Evolutionary conservation across 1,140 invertebrate genomes (phyloP), one percentile per base, ranked within the genome.

Genomic region (Philaenus spumarius): DNA sequence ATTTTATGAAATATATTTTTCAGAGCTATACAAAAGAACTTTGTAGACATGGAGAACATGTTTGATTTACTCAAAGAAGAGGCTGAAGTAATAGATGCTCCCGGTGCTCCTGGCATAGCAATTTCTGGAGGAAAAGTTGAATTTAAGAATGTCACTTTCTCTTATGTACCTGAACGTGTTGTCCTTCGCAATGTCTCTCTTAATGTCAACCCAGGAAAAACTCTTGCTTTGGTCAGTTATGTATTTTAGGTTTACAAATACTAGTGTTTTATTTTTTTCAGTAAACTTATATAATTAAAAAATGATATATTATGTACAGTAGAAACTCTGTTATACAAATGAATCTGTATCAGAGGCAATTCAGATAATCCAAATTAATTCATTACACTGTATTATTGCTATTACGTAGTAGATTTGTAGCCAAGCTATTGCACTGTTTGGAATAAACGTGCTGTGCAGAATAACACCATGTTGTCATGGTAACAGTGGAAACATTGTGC

Each of bases 41-140:
- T 99, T 69, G 85, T 98, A 22, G 96, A 98, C 66, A 98, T 98
- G 96, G 96, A 98, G 77, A 98, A 98, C 71, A 98, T 99, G 95
- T 95, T 98, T 75, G 94, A 97, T 55, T 71, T 99, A 46, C 75
- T 99, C 48, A 81, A 85, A 48, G 89, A 95, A 71, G 80, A 89
- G 22, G 80, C 88, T 61, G 95, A 98, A 77, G 81, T 97, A 47
- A 77, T 84, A 14, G 93, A 98, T 77, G 80, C 82, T 1, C 82
- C 85, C 1, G 83, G 85, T 55, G 92, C 92, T 43, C 80, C 79
- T 6, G 78, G 82, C 17, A 70, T 97, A 17, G 69, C 81, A 4
- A 74, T 92, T 1, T 81, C 82, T 39, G 78, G 80, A 46, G 95
- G 93, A 39, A 74, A 78, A 47, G 84, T 98, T 30, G 90, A 95